Evolutionary conservation across 35 echinoderm and acorn worm genomes (phyloP).

Genomic region (Ptychodera flava): DNA sequence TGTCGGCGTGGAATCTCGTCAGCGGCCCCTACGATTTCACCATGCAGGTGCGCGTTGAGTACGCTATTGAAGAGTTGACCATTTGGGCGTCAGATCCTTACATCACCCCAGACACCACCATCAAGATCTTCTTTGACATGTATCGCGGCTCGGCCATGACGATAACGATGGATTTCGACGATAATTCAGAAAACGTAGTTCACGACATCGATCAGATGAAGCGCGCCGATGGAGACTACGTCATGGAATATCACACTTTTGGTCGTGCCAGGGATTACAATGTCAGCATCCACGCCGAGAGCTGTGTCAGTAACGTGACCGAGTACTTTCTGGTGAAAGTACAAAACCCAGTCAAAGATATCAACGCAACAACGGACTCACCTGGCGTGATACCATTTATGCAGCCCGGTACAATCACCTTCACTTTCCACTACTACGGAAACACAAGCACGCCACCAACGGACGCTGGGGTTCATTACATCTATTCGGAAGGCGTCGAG

Average conservation of each 20-base stretch:
- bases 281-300: conserved; percentile 55
- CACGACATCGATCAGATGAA: conserved; percentile 39
- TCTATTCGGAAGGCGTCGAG: conserved; percentile 31
- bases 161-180: conserved; percentile 59
- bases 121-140: conserved; percentile 74
- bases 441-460: conserved; percentile 62
- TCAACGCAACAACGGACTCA: conserved; percentile 51
- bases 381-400: conserved; percentile 62
- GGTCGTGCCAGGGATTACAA: conserved; percentile 68
- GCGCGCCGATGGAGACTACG: conserved; percentile 31
- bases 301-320: conserved; percentile 68
- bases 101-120: conserved; percentile 52
- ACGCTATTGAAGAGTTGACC: conserved; percentile 61
- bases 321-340: conserved; percentile 61
- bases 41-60: conserved; percentile 60
- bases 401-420: conserved; percentile 49
- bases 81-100: conserved; percentile 87
- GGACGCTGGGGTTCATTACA: conserved; percentile 64
- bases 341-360: conserved; percentile 70
- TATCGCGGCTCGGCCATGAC: conserved; percentile 76
- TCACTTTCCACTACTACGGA: conserved; percentile 55
- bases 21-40: conserved; percentile 63
- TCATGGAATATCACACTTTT: conserved; percentile 56
- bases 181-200: conserved; percentile 25
- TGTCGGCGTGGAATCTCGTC: conserved; percentile 71